These are phyloP conservation scores for Dicerorhinus sumatrensis DNA, from an alignment of 2,113 vertebrate species.

Conservation along the genomic window DNA sequence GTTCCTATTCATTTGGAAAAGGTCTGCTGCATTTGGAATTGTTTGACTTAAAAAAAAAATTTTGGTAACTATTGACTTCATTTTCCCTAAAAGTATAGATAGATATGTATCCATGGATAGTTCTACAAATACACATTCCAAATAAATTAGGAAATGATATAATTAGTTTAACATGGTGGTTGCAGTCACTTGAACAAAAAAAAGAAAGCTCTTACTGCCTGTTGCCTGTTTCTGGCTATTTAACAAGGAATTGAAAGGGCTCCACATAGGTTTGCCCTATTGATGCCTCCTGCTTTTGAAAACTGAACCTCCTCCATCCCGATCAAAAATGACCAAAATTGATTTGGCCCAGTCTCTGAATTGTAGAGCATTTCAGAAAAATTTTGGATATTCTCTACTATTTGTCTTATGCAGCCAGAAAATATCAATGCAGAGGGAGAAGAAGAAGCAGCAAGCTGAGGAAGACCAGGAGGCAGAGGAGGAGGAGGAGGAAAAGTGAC, in stretches of 20 bases:
- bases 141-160: conserved; percentile 74
- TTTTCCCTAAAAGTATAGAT: conserved; percentile 64
- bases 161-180: conserved; percentile 71
- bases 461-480: rapidly evolving
- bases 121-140: conserved; percentile 59
- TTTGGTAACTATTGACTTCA: background rate
- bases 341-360: background rate
- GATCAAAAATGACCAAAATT: conserved; percentile 3
- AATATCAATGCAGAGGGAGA: background rate
- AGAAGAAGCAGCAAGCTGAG: background rate
- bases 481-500: background rate
- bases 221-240: conserved; percentile 9
- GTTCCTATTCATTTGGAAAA: conserved; percentile 40
- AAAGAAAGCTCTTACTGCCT: background rate
- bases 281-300: conserved; percentile 11
- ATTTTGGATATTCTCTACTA: background rate
- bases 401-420: background rate
- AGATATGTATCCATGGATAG: background rate
- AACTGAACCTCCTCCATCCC: background rate
- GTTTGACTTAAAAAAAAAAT: conserved; percentile 38
- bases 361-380: background rate
- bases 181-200: conserved; percentile 51
- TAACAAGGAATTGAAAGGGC: background rate
- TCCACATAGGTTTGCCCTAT: background rate
- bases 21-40: conserved; percentile 55